Percentiles rank a stretch among this genome's conserved stretches.
These are phyloP conservation scores for Drosophila varians DNA, from an alignment of 1,140 invertebrate species.

Conservation along the genomic window DNA sequence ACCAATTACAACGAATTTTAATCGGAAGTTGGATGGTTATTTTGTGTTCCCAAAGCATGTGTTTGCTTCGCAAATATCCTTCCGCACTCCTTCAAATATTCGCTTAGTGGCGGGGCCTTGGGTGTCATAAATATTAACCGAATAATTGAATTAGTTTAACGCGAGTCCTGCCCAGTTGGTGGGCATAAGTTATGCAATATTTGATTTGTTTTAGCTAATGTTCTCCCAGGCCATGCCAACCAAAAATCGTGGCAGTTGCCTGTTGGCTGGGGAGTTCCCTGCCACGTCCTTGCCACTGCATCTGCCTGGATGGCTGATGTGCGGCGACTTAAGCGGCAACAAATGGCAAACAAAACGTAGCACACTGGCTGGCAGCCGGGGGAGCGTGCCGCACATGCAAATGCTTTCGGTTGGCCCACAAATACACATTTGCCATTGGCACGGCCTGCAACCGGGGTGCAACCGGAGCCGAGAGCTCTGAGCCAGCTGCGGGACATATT, in stretches of 20 bases:
- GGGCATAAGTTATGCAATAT: conserved; percentile 54
- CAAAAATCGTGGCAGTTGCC: conserved; percentile 22
- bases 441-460: conserved; percentile 26
- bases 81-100: conserved; percentile 29
- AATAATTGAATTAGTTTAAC: conserved; percentile 62
- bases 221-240: neutral
- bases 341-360: conserved; percentile 76
- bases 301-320: conserved; percentile 23
- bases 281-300: neutral
- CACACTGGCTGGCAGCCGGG: conserved; percentile 48
- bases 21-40: too few species aligned
- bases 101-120: conserved; percentile 29
- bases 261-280: conserved; percentile 3
- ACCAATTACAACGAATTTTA: too few species aligned
- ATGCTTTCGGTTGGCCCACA: conserved; percentile 21
- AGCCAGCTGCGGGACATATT: conserved; percentile 35
- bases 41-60: too few species aligned
- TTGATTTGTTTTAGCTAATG: conserved; percentile 52
- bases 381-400: conserved; percentile 71
- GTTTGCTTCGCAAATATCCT: conserved; percentile 11
- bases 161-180: conserved; percentile 12
- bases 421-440: conserved; percentile 20
- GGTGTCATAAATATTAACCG: conserved; percentile 47
- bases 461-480: conserved; percentile 14
- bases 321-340: conserved; percentile 59